Base-by-base conservation (phyloP, 2,113 vertebrate species). In the Anoura caudifer region DNA sequence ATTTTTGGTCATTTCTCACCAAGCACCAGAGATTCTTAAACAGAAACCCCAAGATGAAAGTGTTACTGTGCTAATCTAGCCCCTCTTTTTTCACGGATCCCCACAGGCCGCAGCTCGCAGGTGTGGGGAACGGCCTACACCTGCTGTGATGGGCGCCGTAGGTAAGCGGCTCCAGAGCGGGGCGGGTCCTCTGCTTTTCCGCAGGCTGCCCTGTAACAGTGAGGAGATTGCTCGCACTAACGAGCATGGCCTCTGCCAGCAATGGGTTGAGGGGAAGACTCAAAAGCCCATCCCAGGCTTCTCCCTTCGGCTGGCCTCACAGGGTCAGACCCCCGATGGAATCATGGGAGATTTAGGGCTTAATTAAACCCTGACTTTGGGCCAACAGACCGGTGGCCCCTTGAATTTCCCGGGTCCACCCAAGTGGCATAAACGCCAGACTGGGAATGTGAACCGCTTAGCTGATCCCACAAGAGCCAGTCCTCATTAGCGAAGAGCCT, bases 361-460 rank as follows among this genome's bases (percentile, higher is more conserved):
- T 87, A 76, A 93, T 97, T 80, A 95, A 97, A 86, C 70, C 82
- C 54, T 97, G 87, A 88, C 79, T 88, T 94, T 69, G 81, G 69
- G 92, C 87, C 87, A 92, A 56, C 47, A 54, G 86, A 52, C 76
- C 0, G 0, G 87, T 94, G 93, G 91, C 76, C 87, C 73, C 85
- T 88, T 95, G 76, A 85, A 72, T 94, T 88, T 90, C 73, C 76
- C 79, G 82, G 84, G 75, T 96, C 87, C 85, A 93, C 41, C 77
- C 94, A 92, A 92, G 70, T 65, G 88, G 43, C 72, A 70, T 65
- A 82, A 96, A 92, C 56, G 75, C 33, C 6, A 7, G 86, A 36
- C 82, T 69, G 43, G 38, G 47, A 96, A 79, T 61, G 52, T 33
- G n/a, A 54, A 61, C 85, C n/a, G 1, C 45, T 86, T 86, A 54